Percentiles rank a stretch among this genome's conserved stretches.
These are phyloP conservation scores for Pogonocichla stellata DNA, from an alignment of 2,113 vertebrate genomes.

Conservation along the genomic window DNA sequence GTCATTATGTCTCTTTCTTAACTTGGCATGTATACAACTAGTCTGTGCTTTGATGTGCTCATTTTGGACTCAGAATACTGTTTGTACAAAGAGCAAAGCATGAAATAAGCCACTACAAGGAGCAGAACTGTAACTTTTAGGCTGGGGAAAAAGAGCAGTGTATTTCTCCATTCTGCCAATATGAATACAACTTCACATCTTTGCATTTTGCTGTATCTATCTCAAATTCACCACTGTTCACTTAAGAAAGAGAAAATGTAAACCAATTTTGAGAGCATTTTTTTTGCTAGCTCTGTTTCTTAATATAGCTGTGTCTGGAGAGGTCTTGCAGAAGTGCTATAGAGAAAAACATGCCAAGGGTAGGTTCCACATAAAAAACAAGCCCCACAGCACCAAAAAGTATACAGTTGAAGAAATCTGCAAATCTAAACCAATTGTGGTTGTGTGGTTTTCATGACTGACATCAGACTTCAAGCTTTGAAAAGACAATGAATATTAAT, in stretches of 20 bases:
- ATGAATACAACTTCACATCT: neutral
- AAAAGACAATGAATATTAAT: neutral
- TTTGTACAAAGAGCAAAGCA: constrained; percentile 48
- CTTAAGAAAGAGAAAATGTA: neutral
- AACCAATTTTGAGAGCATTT: neutral
- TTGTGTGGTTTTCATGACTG: neutral
- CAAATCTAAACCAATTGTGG: neutral
- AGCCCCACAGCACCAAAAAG: neutral
- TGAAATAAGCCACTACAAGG: constrained; percentile 33
- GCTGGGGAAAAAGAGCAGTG: neutral
- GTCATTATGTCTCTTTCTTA: constrained; percentile 55
- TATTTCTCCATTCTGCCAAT: neutral
- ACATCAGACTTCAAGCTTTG: neutral
- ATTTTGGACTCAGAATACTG: constrained; percentile 42
- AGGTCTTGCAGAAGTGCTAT: neutral
- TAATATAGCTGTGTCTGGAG: neutral
- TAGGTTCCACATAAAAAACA: neutral
- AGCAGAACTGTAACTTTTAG: constrained; percentile 20
- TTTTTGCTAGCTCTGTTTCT: neutral
- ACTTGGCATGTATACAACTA: constrained; percentile 43
- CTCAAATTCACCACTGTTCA: neutral
- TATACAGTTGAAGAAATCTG: neutral
- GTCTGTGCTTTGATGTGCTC: constrained; percentile 62
- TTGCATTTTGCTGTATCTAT: neutral
- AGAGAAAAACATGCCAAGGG: neutral